Evolutionary conservation across 2,113 vertebrate genomes (phyloP).

Genomic region (Sialia sialis): DNA sequence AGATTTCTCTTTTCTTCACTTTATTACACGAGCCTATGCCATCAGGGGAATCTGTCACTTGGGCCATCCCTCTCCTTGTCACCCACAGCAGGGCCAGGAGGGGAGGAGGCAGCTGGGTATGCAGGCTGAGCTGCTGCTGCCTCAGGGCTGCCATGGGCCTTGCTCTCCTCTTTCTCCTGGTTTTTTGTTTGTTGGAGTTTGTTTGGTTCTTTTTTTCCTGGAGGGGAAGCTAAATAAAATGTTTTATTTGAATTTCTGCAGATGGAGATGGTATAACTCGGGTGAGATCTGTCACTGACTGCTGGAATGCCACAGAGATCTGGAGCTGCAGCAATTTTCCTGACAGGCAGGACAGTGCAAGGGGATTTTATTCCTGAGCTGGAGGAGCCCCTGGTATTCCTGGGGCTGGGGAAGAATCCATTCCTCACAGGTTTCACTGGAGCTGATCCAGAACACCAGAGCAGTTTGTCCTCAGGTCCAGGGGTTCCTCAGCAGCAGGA

Average conservation of each 20-base stretch:
- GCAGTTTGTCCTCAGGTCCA: not conserved
- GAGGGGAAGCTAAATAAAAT: not conserved
- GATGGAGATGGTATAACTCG: not conserved
- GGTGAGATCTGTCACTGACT: not conserved
- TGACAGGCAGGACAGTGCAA: not conserved
- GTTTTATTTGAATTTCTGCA: not conserved
- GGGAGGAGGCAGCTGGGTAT: not conserved
- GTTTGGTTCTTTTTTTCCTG: not conserved
- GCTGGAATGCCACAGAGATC: not conserved
- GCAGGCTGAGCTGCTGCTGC: not conserved
- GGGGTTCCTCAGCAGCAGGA: not conserved
- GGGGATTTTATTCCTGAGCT: not conserved
- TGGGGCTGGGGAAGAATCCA: not conserved
- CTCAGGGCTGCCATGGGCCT: not conserved
- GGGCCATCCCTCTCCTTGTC: not conserved
- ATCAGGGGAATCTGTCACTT: not conserved
- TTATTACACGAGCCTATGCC: not conserved
- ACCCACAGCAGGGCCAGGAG: fast-evolving
- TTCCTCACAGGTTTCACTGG: not conserved
- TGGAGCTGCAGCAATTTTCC: not conserved
- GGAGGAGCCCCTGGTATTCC: not conserved
- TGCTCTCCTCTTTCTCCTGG: not conserved
- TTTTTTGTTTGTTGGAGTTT: not conserved
- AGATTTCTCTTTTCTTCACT: not conserved
- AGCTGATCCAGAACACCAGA: not conserved